A percentile compares a stretch with the other conserved stretches of the same genome.
phyloP scores from a whole-genome alignment of 1,140 invertebrate genomes.

The Diuraphis noxia region DNA sequence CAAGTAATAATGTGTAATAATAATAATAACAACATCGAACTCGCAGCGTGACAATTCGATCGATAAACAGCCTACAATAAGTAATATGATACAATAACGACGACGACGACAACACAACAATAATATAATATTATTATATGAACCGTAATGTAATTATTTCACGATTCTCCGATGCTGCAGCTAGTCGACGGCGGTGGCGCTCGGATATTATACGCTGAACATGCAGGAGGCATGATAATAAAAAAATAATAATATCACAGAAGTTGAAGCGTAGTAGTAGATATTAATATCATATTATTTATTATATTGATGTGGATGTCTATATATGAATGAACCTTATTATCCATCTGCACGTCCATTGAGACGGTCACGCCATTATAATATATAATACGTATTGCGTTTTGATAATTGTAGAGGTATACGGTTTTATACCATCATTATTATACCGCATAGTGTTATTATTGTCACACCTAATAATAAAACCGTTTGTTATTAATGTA shows the following conservation, averaged over 20 bases:
- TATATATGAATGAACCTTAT: neutral
- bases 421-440: neutral
- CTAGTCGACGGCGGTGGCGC: neutral
- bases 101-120: neutral
- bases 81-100: neutral
- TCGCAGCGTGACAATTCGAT: neutral
- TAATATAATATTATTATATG: neutral
- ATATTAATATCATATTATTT: neutral
- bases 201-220: neutral
- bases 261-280: neutral
- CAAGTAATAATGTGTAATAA: neutral
- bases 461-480: constrained; percentile 14
- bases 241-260: neutral
- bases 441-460: neutral
- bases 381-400: neutral
- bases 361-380: neutral
- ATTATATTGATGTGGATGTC: neutral
- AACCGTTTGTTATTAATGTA: neutral
- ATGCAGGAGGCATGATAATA: neutral
- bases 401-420: neutral
- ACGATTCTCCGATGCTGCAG: neutral
- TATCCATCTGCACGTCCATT: neutral
- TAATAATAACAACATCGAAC: neutral
- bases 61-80: neutral
- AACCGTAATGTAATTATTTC: constrained; percentile 6